Evolutionary conservation across 2,888 invertebrate species (phyloP).

Genomic region (Cephus runcator): DNA sequence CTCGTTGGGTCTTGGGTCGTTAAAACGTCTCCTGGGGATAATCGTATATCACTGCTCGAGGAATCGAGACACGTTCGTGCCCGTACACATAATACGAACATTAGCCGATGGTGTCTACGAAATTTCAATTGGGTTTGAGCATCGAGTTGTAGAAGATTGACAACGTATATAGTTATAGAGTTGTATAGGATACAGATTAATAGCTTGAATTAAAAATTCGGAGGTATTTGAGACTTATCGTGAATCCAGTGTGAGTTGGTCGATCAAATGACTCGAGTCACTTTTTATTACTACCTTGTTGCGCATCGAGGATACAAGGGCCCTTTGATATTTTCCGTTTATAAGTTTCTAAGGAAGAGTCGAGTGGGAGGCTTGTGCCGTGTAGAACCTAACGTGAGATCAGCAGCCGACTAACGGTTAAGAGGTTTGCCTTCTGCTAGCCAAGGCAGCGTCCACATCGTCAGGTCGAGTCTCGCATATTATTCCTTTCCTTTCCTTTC

Average conservation of each 20-base stretch:
- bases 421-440: slow-evolving; percentile 1
- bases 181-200: background rate
- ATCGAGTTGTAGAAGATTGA: background rate
- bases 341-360: background rate
- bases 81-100: background rate
- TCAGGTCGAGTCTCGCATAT: background rate
- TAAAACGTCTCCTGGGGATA: background rate
- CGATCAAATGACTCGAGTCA: background rate
- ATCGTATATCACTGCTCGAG: background rate
- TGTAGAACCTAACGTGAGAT: background rate
- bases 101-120: background rate
- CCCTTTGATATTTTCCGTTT: background rate
- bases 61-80: background rate
- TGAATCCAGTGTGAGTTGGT: background rate
- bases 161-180: background rate
- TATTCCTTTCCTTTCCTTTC: background rate
- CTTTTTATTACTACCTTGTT: background rate
- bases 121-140: background rate
- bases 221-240: background rate
- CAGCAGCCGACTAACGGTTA: background rate
- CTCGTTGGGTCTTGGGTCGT: background rate
- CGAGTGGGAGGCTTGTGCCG: background rate
- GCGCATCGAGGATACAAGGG: background rate
- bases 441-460: background rate
- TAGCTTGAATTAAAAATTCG: too few species aligned